phyloP scores from a whole-genome alignment of 2,113 vertebrate genomes.

The Corapipo altera region DNA sequence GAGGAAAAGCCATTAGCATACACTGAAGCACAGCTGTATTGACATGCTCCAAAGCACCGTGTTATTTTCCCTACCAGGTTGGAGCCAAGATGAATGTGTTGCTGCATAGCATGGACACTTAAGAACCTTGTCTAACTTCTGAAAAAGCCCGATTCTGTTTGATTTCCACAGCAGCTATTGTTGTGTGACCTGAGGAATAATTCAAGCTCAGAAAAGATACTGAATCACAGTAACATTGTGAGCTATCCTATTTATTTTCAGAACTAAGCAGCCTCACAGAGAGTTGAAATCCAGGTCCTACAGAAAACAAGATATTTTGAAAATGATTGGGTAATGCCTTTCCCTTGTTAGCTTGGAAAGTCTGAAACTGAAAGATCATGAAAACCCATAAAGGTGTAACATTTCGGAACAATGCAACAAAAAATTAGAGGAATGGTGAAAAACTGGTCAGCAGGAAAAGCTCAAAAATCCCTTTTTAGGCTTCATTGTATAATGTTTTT shows the following conservation, averaged over 20 bases:
- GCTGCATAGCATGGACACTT: background rate
- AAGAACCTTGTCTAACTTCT: background rate
- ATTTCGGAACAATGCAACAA: background rate
- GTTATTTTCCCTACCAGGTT: background rate
- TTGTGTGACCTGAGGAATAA: background rate
- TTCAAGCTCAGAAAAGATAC: background rate
- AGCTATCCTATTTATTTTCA: background rate
- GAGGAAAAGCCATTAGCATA: conserved; percentile 14
- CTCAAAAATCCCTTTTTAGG: background rate
- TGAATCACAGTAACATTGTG: background rate
- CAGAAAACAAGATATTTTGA: background rate
- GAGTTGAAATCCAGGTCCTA: background rate
- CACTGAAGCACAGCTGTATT: background rate
- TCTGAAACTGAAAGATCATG: background rate
- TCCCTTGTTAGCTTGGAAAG: background rate
- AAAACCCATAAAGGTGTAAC: background rate
- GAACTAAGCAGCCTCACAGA: background rate
- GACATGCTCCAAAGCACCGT: background rate
- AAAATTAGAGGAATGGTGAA: background rate
- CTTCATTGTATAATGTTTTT: background rate
- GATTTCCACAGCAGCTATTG: background rate
- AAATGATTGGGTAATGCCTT: background rate
- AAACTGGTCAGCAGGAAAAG: background rate
- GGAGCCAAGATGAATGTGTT: background rate
- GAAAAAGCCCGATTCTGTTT: background rate